Evolutionary conservation across 2,113 vertebrate species (phyloP).

Genomic region (Percopsis transmontana): DNA sequence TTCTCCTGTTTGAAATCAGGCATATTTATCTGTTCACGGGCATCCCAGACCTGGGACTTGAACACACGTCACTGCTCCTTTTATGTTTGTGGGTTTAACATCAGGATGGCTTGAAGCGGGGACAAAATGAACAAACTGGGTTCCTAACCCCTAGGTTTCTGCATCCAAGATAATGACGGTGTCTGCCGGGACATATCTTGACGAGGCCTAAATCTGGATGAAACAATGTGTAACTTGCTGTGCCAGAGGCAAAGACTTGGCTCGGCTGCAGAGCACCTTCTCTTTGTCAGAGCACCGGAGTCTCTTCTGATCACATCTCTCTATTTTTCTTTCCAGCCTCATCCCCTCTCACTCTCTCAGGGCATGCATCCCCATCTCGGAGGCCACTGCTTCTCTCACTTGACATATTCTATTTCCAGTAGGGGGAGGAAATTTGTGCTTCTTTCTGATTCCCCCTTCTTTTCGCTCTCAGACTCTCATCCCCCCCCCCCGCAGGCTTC

Average conservation of each 20-base stretch:
- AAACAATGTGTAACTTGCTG: conserved; percentile 41
- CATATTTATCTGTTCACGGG: too few relatives aligned
- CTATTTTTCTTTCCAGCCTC: background rate
- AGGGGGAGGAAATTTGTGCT: conserved; percentile 35
- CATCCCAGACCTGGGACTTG: too few relatives aligned
- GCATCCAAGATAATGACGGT: conserved; percentile 31
- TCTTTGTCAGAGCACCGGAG: background rate
- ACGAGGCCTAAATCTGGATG: conserved; percentile 52
- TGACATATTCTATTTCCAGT: conserved; percentile 62
- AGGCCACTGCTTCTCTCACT: conserved; percentile 57
- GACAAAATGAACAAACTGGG: conserved; percentile 16
- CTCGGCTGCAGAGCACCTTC: conserved; percentile 8
- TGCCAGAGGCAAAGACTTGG: conserved; percentile 51
- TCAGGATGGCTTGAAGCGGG: too few relatives aligned
- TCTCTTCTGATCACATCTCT: conserved; percentile 1
- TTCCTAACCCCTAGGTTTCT: conserved; percentile 27
- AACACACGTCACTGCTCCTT: too few relatives aligned
- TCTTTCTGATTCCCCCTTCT: conserved; percentile 55
- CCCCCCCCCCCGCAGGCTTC: conserved; percentile 37
- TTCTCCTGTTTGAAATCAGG: too few relatives aligned
- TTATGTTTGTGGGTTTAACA: too few relatives aligned
- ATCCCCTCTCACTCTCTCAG: conserved; percentile 35
- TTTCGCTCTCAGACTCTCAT: conserved; percentile 58
- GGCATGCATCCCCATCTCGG: conserved; percentile 51
- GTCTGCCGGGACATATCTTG: conserved; percentile 33